phyloP scores from a whole-genome alignment of 2,113 vertebrate species.

The Menura novaehollandiae region DNA sequence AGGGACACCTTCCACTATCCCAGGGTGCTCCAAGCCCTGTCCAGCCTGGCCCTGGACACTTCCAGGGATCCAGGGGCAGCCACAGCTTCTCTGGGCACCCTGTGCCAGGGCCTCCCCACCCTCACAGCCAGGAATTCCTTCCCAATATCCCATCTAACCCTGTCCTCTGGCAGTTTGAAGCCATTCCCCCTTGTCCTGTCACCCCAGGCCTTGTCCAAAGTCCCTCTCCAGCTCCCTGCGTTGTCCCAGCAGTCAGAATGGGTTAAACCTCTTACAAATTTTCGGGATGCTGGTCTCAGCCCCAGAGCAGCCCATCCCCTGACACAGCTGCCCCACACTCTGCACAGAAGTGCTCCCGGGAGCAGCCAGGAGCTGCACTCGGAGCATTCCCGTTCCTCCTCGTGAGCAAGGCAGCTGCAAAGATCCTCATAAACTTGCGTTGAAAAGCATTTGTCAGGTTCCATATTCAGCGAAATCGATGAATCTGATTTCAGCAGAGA shows the following conservation, averaged over 20 bases:
- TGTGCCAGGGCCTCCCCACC: rapidly evolving
- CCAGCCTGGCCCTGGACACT: neutral
- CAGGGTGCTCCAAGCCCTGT: neutral
- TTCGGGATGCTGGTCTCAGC: neutral
- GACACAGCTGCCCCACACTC: neutral
- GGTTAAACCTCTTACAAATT: neutral
- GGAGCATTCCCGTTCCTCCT: neutral
- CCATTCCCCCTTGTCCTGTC: neutral
- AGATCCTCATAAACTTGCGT: neutral
- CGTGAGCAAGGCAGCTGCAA: neutral
- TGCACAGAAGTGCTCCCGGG: neutral
- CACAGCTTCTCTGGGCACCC: neutral
- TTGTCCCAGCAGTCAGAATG: neutral
- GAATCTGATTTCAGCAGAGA: neutral
- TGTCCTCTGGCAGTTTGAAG: neutral
- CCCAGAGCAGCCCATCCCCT: neutral
- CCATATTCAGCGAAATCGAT: neutral
- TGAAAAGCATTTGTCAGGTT: neutral
- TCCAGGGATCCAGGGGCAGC: neutral
- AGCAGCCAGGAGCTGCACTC: neutral
- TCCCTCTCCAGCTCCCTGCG: neutral
- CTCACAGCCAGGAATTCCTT: neutral
- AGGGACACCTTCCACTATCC: neutral
- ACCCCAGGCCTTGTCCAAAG: rapidly evolving
- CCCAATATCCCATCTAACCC: neutral